These are phyloP conservation scores for Microcebus murinus DNA, from an alignment of 2,113 vertebrate species.

Conservation along the genomic window DNA sequence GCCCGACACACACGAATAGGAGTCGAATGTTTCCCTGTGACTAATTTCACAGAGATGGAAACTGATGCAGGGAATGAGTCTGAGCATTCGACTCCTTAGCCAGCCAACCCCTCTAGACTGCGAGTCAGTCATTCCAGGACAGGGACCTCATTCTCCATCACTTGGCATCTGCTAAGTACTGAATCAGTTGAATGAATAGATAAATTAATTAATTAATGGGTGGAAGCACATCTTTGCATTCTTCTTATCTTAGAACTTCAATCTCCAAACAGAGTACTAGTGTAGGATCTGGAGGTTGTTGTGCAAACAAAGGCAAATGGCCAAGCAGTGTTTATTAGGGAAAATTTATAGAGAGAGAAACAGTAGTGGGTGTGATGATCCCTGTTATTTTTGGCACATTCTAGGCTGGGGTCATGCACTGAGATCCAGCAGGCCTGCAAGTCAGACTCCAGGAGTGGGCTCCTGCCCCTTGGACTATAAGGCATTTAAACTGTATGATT, in stretches of 20 bases:
- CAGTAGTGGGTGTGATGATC: neutral
- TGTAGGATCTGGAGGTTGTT: neutral
- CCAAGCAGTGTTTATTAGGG: neutral
- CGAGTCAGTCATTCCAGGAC: conserved; percentile 65
- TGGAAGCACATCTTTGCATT: neutral
- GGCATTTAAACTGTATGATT: conserved; percentile 27
- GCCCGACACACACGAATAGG: conserved; percentile 28
- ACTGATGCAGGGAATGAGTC: conserved; percentile 25
- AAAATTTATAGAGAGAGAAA: conserved; percentile 23
- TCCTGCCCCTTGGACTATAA: neutral
- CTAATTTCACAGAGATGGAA: conserved; percentile 48
- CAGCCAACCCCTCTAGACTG: neutral
- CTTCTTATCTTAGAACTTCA: conserved; percentile 7
- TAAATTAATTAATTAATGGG: neutral
- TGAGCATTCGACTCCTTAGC: neutral
- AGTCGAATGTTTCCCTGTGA: conserved; percentile 56
- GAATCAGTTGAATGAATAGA: neutral
- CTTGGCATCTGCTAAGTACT: conserved; percentile 30
- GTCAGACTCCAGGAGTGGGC: neutral
- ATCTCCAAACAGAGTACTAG: neutral
- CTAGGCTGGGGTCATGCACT: neutral
- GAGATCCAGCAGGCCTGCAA: neutral
- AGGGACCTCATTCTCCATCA: conserved; percentile 33
- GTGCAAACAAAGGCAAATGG: conserved; percentile 6
- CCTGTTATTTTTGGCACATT: neutral